Percentiles rank a stretch among this genome's conserved stretches.
Conservation (phyloP, 1,140 invertebrate genomes). For the Ips typographus region DNA sequence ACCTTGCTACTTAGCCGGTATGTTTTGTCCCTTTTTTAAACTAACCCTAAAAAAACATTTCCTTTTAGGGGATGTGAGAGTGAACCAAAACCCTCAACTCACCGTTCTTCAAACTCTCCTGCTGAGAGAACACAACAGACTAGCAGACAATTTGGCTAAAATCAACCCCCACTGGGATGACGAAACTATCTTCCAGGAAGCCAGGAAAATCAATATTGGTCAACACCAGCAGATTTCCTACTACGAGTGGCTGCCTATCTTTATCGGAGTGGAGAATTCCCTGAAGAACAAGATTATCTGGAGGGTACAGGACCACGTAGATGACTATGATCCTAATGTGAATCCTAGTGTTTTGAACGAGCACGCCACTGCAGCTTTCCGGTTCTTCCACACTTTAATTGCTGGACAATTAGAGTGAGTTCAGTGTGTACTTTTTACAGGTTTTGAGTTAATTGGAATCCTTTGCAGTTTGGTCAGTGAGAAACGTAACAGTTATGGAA, state of each 20-base stretch:
- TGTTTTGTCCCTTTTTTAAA: slow-evolving; percentile 21
- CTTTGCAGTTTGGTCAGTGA: slow-evolving; percentile 65
- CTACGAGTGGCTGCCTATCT: slow-evolving; percentile 82
- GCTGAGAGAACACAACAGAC: slow-evolving; percentile 86
- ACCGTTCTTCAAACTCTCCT: slow-evolving; percentile 81
- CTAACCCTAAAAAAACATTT: background rate
- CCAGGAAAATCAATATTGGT: slow-evolving; percentile 75
- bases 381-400: slow-evolving; percentile 85
- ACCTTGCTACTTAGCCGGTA: slow-evolving; percentile 71
- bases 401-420: slow-evolving; percentile 76
- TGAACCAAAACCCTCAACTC: slow-evolving; percentile 85
- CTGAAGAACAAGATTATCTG: slow-evolving; percentile 71
- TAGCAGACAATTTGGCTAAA: slow-evolving; percentile 69
- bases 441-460: background rate
- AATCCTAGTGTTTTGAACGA: slow-evolving; percentile 81
- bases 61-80: slow-evolving; percentile 73
- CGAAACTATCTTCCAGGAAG: slow-evolving; percentile 84
- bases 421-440: slow-evolving; percentile 6
- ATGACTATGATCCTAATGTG: slow-evolving; percentile 81
- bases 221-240: slow-evolving; percentile 84
- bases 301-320: slow-evolving; percentile 64
- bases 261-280: slow-evolving; percentile 70
- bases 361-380: slow-evolving; percentile 83
- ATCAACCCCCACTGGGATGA: slow-evolving; percentile 89
- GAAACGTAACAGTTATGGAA: slow-evolving; percentile 58